phyloP scores from a whole-genome alignment of 23 tunicate genomes.

The Clavelina lepadiformis region DNA sequence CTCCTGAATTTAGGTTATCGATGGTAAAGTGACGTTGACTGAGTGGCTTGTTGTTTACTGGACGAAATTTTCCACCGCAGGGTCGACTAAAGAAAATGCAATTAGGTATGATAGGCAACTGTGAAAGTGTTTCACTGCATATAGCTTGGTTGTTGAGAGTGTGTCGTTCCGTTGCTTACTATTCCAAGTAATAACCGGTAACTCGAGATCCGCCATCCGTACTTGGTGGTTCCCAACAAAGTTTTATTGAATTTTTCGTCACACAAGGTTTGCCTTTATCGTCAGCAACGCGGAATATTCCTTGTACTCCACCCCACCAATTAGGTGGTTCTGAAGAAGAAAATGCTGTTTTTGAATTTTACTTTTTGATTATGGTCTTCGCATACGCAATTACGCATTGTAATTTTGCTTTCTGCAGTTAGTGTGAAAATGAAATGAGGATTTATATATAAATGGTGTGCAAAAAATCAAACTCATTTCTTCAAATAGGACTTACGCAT shows the following conservation, averaged over 20 bases:
- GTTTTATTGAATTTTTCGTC: slow-evolving; percentile 77
- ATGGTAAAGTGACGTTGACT: slow-evolving; percentile 86
- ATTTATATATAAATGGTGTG: no score
- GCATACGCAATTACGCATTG: no score
- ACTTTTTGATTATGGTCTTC: no score
- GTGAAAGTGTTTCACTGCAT: no score
- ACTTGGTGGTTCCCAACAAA: slow-evolving; percentile 88
- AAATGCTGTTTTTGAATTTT: no score
- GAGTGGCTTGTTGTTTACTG: slow-evolving; percentile 93
- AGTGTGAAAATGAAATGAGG: no score
- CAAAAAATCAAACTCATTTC: no score
- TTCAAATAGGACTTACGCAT: slow-evolving; percentile 52
- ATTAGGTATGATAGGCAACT: no score
- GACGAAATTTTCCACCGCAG: slow-evolving; percentile 73
- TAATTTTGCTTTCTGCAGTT: no score
- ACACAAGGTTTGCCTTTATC: slow-evolving; percentile 75
- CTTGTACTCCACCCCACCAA: slow-evolving; percentile 89
- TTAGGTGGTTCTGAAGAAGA: slow-evolving; percentile 62
- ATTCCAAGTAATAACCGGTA: slow-evolving; percentile 81
- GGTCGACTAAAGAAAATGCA: slow-evolving; percentile 60
- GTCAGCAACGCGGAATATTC: slow-evolving; percentile 69
- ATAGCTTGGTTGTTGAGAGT: no score
- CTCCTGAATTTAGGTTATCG: slow-evolving; percentile 52
- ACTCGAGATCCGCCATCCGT: slow-evolving; percentile 91
- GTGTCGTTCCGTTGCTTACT: no score